These are phyloP conservation scores for Tiaroga cobitis DNA, from an alignment of 2,797 vertebrate species.

Conservation along the genomic window DNA sequence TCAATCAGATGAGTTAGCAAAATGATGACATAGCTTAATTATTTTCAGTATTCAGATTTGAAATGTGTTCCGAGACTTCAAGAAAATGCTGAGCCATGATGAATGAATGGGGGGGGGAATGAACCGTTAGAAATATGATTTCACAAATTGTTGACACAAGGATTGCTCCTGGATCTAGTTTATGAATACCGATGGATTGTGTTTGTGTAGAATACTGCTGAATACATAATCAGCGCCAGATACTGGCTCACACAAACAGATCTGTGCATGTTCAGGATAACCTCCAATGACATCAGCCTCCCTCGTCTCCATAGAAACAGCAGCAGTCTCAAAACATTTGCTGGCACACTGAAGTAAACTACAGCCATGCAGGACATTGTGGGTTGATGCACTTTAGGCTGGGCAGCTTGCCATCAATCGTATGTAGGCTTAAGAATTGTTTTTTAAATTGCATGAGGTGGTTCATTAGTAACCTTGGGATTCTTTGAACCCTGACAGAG, in stretches of 20 bases:
- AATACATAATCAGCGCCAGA: slow-evolving; percentile 29
- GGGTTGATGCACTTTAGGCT: neutral
- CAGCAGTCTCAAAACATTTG: slow-evolving; percentile 41
- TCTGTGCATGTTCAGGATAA: slow-evolving; percentile 47
- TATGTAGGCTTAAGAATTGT: neutral
- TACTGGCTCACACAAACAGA: slow-evolving; percentile 37
- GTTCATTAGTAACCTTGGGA: slow-evolving; percentile 6
- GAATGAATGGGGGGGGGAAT: slow-evolving; percentile 40
- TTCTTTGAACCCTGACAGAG: neutral
- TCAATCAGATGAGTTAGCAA: neutral
- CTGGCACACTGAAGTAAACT: slow-evolving; percentile 17
- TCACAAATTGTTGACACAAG: neutral
- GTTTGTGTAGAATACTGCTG: slow-evolving; percentile 3
- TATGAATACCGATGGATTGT: slow-evolving; percentile 9
- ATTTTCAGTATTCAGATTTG: neutral
- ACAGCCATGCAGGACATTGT: neutral
- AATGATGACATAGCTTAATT: neutral
- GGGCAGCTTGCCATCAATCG: neutral
- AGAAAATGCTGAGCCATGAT: slow-evolving; percentile 72
- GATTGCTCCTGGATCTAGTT: slow-evolving; percentile 7
- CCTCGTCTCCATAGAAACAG: slow-evolving; percentile 55
- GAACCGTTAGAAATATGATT: neutral
- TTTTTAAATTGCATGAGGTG: neutral
- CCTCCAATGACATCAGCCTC: slow-evolving; percentile 44
- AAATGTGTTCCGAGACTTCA: slow-evolving; percentile 61